These are phyloP conservation scores for Crotalus horridus DNA, from an alignment of 2,113 vertebrate species.

Conservation along the genomic window DNA sequence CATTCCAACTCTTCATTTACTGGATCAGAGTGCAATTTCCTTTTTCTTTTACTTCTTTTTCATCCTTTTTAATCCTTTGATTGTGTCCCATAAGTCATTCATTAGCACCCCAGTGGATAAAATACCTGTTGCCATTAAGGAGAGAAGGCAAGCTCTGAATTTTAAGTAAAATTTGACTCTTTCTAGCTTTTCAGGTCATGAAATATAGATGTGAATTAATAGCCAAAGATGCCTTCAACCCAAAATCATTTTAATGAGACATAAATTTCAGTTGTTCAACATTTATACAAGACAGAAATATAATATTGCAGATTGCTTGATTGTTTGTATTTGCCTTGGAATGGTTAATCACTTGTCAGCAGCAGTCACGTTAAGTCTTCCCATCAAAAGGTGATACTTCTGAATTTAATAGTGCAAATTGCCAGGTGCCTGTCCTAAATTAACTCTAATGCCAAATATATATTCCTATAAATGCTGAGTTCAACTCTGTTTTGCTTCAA, in stretches of 20 bases:
- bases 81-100: not conserved
- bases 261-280: not conserved
- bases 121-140: conserved; percentile 13
- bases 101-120: not conserved
- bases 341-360: not conserved
- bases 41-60: not conserved
- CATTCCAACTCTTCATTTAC: not conserved
- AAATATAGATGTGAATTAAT: not conserved
- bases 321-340: not conserved
- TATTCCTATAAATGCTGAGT: conserved; percentile 27
- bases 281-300: not conserved
- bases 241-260: not conserved
- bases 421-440: conserved; percentile 26
- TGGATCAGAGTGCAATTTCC: not conserved
- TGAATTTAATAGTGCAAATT: not conserved
- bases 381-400: not conserved
- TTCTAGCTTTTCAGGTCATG: not conserved
- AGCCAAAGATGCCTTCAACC: not conserved
- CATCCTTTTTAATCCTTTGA: not conserved
- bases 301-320: not conserved
- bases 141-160: conserved; percentile 12
- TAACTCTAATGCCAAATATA: conserved; percentile 35
- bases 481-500: conserved; percentile 51
- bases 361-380: not conserved
- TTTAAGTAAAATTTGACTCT: conserved; percentile 14